Conservation (phyloP, 2,888 invertebrate genomes). For the Theristus sp. region DNA sequence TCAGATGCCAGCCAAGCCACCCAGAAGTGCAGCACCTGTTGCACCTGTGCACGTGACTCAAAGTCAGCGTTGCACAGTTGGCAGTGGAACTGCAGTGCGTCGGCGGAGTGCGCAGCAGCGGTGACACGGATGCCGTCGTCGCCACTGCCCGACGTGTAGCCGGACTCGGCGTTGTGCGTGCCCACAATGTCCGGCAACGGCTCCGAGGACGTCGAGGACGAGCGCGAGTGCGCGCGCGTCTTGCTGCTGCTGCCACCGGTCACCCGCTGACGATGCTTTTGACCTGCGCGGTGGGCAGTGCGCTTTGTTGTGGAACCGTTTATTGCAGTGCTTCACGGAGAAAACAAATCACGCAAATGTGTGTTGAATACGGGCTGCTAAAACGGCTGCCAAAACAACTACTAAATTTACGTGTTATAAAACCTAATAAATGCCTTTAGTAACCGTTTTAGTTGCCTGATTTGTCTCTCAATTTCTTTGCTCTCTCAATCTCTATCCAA, state of each 20-base stretch:
- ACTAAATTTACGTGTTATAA: no score
- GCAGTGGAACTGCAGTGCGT: not conserved
- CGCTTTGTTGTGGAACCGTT: no score
- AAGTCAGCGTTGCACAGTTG: constrained; percentile 3
- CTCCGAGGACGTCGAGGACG: constrained; percentile 1
- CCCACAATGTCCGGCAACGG: not conserved
- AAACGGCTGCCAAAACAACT: no score
- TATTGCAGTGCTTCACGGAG: no score
- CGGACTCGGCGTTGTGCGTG: not conserved
- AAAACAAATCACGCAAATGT: no score
- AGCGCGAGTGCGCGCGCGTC: not conserved
- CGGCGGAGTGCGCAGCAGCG: not conserved
- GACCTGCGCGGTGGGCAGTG: not conserved
- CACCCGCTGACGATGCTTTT: not conserved
- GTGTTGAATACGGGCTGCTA: no score
- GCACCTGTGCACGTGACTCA: not conserved
- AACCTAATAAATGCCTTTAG: no score
- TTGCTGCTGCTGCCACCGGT: not conserved
- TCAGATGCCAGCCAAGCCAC: no score
- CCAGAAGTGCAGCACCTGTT: no score
- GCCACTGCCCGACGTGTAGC: constrained; percentile 6
- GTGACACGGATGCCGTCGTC: constrained; percentile 3
- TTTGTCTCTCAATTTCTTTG: no score
- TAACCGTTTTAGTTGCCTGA: no score
- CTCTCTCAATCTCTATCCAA: no score